Conservation (phyloP, 2,888 invertebrate genomes). For the Monoplex corrugatus region DNA sequence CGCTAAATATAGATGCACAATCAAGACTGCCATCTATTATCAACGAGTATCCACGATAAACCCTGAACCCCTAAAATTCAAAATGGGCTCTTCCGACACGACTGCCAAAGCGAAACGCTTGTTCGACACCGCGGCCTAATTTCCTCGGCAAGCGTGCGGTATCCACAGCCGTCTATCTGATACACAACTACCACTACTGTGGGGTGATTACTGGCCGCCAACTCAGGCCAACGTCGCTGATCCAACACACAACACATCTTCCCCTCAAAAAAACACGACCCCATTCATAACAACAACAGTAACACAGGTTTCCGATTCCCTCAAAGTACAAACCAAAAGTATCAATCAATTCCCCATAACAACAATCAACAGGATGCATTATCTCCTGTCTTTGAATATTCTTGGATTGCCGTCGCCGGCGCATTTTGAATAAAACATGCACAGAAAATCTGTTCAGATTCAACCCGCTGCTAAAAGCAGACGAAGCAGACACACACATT, state of each 20-base stretch:
- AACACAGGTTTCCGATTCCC: slow-evolving; percentile 3
- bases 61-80: slow-evolving; percentile 32
- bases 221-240: slow-evolving; percentile 12
- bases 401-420: slow-evolving; percentile 30
- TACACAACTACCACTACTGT: slow-evolving; percentile 44
- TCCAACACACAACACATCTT: no score
- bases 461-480: background rate
- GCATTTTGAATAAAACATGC: background rate
- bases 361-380: slow-evolving; percentile 49
- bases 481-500: background rate
- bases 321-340: slow-evolving; percentile 14
- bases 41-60: background rate
- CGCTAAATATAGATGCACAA: no score
- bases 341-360: slow-evolving; percentile 28
- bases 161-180: slow-evolving; percentile 50
- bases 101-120: slow-evolving; percentile 50
- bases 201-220: slow-evolving; percentile 44
- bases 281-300: background rate
- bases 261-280: background rate
- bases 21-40: no score
- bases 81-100: slow-evolving; percentile 44
- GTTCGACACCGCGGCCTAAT: slow-evolving; percentile 52
- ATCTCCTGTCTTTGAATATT: slow-evolving; percentile 48
- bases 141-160: slow-evolving; percentile 51
- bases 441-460: background rate